phyloP scores from a whole-genome alignment of 1,140 invertebrate genomes.

The Drosophila sucinea region DNA sequence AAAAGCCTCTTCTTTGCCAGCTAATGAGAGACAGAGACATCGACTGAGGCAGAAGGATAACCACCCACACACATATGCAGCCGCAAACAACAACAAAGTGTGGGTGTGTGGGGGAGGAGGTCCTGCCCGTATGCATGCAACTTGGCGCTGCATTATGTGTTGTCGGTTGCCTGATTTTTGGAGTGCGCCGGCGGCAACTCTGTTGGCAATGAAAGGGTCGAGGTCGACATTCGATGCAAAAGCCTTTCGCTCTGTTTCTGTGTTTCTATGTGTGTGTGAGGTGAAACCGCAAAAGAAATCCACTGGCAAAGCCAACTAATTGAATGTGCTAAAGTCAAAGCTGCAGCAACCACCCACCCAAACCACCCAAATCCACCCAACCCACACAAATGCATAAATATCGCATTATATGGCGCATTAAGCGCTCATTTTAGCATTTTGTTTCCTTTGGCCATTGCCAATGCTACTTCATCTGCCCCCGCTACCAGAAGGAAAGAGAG shows the following conservation, averaged over 20 bases:
- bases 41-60: too few relatives aligned
- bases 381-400: slow-evolving; percentile 40
- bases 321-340: slow-evolving; percentile 71
- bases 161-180: slow-evolving; percentile 60
- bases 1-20: too few relatives aligned
- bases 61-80: too few relatives aligned
- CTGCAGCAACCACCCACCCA: slow-evolving; percentile 10
- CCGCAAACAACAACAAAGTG: neutral
- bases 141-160: slow-evolving; percentile 42
- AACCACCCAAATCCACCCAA: neutral
- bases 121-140: slow-evolving; percentile 55
- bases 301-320: slow-evolving; percentile 70
- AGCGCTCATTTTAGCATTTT: slow-evolving; percentile 58
- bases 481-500: neutral
- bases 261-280: neutral
- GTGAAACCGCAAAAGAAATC: slow-evolving; percentile 13
- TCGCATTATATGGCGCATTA: slow-evolving; percentile 70
- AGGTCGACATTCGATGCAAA: neutral
- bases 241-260: too few relatives aligned
- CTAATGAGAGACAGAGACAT: too few relatives aligned
- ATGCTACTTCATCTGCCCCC: slow-evolving; percentile 22
- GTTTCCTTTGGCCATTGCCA: slow-evolving; percentile 28
- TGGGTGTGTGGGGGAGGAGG: slow-evolving; percentile 12
- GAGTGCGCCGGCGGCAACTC: slow-evolving; percentile 29
- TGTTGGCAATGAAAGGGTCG: slow-evolving; percentile 17